Evolutionary conservation across 2,113 vertebrate species (phyloP).

Genomic region (Anas platyrhynchos): DNA sequence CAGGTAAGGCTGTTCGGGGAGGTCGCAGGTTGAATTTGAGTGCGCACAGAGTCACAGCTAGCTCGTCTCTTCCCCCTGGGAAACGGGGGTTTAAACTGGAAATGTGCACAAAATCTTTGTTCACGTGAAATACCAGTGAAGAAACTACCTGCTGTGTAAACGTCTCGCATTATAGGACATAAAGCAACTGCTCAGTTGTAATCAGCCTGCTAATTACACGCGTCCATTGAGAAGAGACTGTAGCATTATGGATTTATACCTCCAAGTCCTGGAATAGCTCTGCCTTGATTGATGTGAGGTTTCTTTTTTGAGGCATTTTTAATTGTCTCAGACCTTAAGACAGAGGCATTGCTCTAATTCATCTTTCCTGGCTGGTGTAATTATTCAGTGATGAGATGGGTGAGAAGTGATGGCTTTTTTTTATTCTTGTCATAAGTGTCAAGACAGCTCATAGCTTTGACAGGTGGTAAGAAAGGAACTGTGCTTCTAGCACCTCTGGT

Average conservation of each 20-base stretch:
- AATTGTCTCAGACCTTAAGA: background rate
- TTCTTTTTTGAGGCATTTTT: background rate
- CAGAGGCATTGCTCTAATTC: background rate
- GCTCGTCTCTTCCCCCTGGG: background rate
- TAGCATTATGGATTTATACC: background rate
- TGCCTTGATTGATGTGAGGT: background rate
- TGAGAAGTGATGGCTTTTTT: background rate
- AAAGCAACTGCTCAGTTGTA: background rate
- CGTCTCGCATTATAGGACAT: background rate
- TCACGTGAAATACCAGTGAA: background rate
- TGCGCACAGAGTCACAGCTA: background rate
- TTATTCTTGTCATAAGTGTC: background rate
- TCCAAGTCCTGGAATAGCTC: background rate
- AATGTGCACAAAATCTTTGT: background rate
- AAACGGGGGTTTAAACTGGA: background rate
- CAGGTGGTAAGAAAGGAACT: background rate
- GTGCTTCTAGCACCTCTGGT: background rate
- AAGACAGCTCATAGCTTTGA: background rate
- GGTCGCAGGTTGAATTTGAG: background rate
- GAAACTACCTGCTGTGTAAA: background rate
- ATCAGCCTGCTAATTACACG: background rate
- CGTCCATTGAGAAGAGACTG: background rate
- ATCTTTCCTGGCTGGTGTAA: background rate
- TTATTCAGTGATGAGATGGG: background rate
- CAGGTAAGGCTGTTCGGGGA: conserved; percentile 82